These are phyloP conservation scores for Mastomys natalensis DNA, from an alignment of 2,113 vertebrate species.

Conservation along the genomic window DNA sequence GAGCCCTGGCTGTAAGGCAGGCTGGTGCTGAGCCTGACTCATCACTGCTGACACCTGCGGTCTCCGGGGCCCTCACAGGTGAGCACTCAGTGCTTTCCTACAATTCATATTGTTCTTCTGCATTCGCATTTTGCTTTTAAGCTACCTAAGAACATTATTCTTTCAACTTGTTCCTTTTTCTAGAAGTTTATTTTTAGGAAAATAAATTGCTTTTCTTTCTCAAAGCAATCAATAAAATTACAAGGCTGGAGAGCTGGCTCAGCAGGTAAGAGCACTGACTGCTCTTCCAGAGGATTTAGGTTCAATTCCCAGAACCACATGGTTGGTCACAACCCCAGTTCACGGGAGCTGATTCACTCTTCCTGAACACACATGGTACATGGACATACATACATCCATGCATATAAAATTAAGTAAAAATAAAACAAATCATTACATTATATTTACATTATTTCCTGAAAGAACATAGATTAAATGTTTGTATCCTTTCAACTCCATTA, in stretches of 20 bases:
- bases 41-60: not conserved
- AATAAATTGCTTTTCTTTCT: conserved; percentile 55
- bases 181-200: conserved; percentile 53
- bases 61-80: conserved; percentile 39
- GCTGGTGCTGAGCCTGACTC: not conserved
- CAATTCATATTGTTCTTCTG: not conserved
- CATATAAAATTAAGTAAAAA: not conserved
- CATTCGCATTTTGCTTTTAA: conserved; percentile 48
- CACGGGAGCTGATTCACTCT: not conserved
- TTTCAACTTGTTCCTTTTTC: conserved; percentile 59
- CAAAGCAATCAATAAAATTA: conserved; percentile 15
- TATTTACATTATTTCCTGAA: conserved; percentile 17
- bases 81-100: conserved; percentile 25
- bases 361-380: not conserved
- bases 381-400: not conserved
- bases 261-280: not conserved
- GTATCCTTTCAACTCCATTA: conserved; percentile 2
- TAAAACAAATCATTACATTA: not conserved
- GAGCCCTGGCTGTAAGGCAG: not conserved
- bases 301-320: not conserved
- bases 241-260: not conserved
- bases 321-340: not conserved
- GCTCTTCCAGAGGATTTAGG: not conserved
- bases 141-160: conserved; percentile 45
- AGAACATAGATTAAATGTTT: conserved; percentile 20